Evolutionary conservation across 2,113 vertebrate genomes (phyloP), one percentile per base, ranked within the genome.

Genomic region (Macaca nemestrina): DNA sequence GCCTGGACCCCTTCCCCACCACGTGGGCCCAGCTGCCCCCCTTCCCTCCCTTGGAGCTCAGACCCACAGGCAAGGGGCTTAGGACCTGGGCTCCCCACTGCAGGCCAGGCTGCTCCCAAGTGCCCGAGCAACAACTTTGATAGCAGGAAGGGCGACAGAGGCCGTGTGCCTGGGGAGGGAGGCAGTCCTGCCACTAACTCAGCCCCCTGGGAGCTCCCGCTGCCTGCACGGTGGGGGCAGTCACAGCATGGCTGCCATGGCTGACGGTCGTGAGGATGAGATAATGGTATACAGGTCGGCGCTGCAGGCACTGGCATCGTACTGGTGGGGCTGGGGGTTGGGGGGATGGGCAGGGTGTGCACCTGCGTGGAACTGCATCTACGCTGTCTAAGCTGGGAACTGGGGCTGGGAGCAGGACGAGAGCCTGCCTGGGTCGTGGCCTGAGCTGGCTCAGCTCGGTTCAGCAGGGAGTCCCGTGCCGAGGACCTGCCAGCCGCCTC

Each of bases 211-310:
- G 4, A 3, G 0, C 10, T 1, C 45, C 17, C 14, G 82, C 45
- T 25, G 75, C 80, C 84, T 8, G 57, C 1, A 9, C 23, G 9
- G 55, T 8, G 9, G 50, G 30, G 27, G 0, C 6, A 14, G 32
- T 3, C 25, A 35, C 14, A 22, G 55, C n/a, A 5, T 0, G 6
- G 18, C 4, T 2, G 7, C 18, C 35, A 0, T 6, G 27, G 55
- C 22, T 2, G 0, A 12, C 0, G 10, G 43, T 25, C 8, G 1
- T 5, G 25, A n/a, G 40, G 23, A 10, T 1, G 25, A 72, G 32
- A 8, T 0, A 1, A 0, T 1, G n/a, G 5, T 4, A 2, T 1
- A n/a, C 61, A 20, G 32, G 64, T 3, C 0, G 0, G 32, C 0
- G 30, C 61, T 0, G 0, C 20, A 59, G 73, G n/a, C 1, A 32